Evolutionary conservation across 2,113 vertebrate species (phyloP), one percentile per base, ranked within the genome.

Genomic region (Tragelaphus imberbis): DNA sequence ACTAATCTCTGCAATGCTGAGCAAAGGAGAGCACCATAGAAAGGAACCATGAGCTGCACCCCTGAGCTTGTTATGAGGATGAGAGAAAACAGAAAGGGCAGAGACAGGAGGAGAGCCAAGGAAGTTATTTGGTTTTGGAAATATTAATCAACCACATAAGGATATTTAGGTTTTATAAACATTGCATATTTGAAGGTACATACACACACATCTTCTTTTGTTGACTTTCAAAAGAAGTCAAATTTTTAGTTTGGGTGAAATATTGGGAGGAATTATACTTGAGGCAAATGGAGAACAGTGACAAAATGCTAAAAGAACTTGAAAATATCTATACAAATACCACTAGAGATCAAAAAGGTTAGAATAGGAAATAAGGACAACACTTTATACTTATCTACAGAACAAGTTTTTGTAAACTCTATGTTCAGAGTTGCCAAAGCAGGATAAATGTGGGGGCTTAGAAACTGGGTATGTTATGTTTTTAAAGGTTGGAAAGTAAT

Each of bases 171-270:
- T 95, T 97, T 96, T 88, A 79, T 59, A 92, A 80, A 75, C 88
- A 82, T 40, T 87, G 36, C 49, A 53, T 14, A 63, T 86, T 61
- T 40, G 71, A 84, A 79, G 81, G 47, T 79, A 63, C 23, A n/a
- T 92, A 94, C 30, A 59, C 36, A 94, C n/a, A 91, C 53, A 53
- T 75, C 63, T 94, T 96, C 90, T 90, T 97, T 94, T 84, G 77
- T 49, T 95, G 55, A 91, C 79, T 96, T 98, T 71, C 89, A 92
- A 87, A 97, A 92, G 94, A 97, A 97, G 94, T 94, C 28, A 91
- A 79, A 93, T 63, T 96, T 97, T 97, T 96, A 96, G 96, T 91
- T 95, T 88, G 44, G 92, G 59, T 68, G 16, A 92, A 92, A 63
- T 89, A 63, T 33, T 91, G 75, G 84, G 85, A 80, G 86, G 21